These are phyloP conservation scores for Conistra vaccinii DNA, from an alignment of 2,888 invertebrate species.

Conservation along the genomic window DNA sequence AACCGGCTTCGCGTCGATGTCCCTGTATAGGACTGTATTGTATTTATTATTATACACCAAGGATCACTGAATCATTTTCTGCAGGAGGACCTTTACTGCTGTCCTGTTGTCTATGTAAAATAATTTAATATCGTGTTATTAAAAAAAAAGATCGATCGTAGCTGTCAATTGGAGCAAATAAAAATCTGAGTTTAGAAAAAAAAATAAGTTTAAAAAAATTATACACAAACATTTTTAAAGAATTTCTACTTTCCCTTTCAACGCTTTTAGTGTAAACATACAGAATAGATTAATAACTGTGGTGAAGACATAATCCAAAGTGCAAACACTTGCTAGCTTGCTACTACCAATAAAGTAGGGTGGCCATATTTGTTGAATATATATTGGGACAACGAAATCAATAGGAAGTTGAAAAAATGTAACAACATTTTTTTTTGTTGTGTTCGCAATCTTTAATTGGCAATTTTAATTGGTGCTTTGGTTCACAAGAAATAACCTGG, in stretches of 20 bases:
- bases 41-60: too few species aligned
- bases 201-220: too few species aligned
- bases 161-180: too few species aligned
- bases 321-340: constrained; percentile 53
- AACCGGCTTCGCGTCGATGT: too few species aligned
- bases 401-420: constrained; percentile 35
- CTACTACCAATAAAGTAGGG: constrained; percentile 41
- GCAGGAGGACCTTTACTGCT: too few species aligned
- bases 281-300: constrained; percentile 36
- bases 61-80: too few species aligned
- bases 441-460: constrained; percentile 29
- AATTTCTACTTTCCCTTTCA: constrained; percentile 30
- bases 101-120: too few species aligned
- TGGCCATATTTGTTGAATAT: constrained; percentile 40
- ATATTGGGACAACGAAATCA: constrained; percentile 5
- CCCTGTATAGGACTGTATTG: too few species aligned
- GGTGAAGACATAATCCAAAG: constrained; percentile 45
- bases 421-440: constrained; percentile 5
- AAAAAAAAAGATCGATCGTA: too few species aligned
- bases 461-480: constrained; percentile 37
- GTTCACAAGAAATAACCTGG: constrained; percentile 12
- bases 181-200: too few species aligned
- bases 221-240: neutral
- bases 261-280: constrained; percentile 31
- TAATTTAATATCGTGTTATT: too few species aligned